Evolutionary conservation across 1,140 invertebrate species (phyloP).

Genomic region (Drosophila simulans): DNA sequence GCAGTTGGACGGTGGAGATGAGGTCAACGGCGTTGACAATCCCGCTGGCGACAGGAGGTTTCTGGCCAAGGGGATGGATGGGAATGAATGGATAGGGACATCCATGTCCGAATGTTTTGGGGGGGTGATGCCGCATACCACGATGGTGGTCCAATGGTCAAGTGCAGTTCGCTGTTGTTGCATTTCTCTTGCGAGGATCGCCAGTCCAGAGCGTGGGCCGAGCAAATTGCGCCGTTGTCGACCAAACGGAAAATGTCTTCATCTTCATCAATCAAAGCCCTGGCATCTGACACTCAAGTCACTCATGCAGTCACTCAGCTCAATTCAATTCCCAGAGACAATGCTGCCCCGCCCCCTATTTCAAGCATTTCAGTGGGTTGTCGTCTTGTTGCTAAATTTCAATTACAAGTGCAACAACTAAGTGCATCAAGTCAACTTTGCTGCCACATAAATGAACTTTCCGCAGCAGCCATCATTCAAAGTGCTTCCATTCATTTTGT

Average conservation of each 20-base stretch:
- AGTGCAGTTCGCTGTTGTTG: constrained; percentile 47
- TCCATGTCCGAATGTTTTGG: background rate
- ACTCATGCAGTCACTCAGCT: constrained; percentile 71
- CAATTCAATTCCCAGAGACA: constrained; percentile 74
- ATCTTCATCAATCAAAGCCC: constrained; percentile 81
- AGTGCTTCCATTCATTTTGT: constrained; percentile 44
- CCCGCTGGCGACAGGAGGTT: constrained; percentile 4
- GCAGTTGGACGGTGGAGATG: constrained; percentile 6
- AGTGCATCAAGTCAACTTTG: constrained; percentile 77
- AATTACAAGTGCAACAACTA: constrained; percentile 78
- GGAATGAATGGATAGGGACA: background rate
- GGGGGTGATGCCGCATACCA: constrained; percentile 22
- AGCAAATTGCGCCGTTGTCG: constrained; percentile 47
- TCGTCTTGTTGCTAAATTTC: constrained; percentile 78
- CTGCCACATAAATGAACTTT: constrained; percentile 50
- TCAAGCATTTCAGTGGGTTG: constrained; percentile 2
- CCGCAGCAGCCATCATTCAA: constrained; percentile 24
- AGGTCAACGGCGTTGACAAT: constrained; percentile 34
- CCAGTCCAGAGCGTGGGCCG: constrained; percentile 38
- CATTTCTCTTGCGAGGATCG: constrained; percentile 24
- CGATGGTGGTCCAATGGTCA: constrained; percentile 44
- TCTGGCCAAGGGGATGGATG: background rate
- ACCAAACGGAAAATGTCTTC: constrained; percentile 79
- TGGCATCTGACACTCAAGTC: constrained; percentile 69
- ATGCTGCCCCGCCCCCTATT: constrained; percentile 7